Conservation (phyloP, 2,888 invertebrate species). For the Nomada goodeniana region DNA sequence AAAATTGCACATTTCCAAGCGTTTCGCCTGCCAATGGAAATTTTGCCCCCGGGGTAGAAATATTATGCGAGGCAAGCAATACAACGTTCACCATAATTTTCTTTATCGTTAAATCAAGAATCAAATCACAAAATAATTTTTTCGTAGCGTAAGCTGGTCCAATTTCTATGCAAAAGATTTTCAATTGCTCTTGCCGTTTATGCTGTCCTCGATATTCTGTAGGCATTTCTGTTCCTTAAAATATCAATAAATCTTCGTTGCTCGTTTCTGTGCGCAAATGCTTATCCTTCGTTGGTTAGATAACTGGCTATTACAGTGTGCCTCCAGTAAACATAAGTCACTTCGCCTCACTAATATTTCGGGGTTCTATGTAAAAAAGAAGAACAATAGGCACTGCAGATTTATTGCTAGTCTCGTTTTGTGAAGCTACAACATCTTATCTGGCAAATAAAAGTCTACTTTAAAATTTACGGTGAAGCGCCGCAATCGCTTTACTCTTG, state of each 20-base stretch:
- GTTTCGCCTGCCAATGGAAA: neutral
- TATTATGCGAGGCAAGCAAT: neutral
- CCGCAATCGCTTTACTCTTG: neutral
- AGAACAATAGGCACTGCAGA: neutral
- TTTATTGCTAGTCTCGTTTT: conserved; percentile 16
- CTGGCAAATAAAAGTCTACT: neutral
- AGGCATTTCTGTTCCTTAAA: neutral
- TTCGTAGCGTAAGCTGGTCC: neutral
- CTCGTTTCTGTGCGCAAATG: neutral
- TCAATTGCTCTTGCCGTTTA: conserved; percentile 2
- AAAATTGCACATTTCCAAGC: neutral
- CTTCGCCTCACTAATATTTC: conserved; percentile 17
- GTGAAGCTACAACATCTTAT: neutral
- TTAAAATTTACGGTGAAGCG: neutral
- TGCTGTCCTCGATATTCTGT: neutral
- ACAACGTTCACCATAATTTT: conserved; percentile 7
- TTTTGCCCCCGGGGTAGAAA: conserved; percentile 11
- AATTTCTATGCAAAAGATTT: conserved; percentile 15
- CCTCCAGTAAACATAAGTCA: conserved; percentile 13
- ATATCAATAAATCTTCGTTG: conserved; percentile 14
- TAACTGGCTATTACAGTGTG: neutral
- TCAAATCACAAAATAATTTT: too few relatives aligned
- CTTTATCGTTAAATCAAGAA: conserved; percentile 6
- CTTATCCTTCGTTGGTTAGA: conserved; percentile 9
- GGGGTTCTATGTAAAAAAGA: neutral